phyloP scores from a whole-genome alignment of 2,888 invertebrate genomes.

The Frankliniella intonsa region DNA sequence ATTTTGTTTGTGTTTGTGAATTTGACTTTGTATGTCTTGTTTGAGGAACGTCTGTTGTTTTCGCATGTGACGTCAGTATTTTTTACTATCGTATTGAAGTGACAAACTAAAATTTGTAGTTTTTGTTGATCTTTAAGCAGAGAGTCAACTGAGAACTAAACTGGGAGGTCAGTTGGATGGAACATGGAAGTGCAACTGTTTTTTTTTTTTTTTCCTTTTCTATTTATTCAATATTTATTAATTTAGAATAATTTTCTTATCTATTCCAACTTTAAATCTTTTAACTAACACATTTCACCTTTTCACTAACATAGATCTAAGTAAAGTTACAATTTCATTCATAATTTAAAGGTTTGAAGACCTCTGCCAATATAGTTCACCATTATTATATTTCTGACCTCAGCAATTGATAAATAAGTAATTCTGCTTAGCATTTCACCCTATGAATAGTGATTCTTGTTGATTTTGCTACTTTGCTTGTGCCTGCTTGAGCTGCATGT shows the following conservation, averaged over 20 bases:
- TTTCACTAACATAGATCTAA: constrained; percentile 7
- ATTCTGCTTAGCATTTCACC: constrained; percentile 5
- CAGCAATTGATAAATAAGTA: constrained; percentile 9
- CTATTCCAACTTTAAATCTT: not conserved
- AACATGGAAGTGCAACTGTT: constrained; percentile 21
- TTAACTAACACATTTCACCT: constrained; percentile 4
- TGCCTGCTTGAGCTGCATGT: constrained; percentile 5
- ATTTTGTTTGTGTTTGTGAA: constrained; percentile 42
- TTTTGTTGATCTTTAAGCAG: not conserved
- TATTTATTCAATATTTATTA: not conserved
- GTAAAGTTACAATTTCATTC: not conserved
- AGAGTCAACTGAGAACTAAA: constrained; percentile 12
- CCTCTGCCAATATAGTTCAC: constrained; percentile 3
- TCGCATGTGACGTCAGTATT: constrained; percentile 23
- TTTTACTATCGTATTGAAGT: not conserved
- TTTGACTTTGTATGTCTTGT: constrained; percentile 36
- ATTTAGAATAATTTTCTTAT: not conserved
- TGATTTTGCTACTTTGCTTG: not conserved
- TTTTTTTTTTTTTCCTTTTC: not conserved
- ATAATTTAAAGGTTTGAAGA: not conserved
- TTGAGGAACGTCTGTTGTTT: constrained; percentile 34
- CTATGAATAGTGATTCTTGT: not conserved
- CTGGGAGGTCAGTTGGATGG: constrained; percentile 27
- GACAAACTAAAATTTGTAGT: constrained; percentile 7
- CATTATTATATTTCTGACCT: not conserved